A percentile compares a stretch with the other conserved stretches of the same genome.
phyloP scores from a whole-genome alignment of 2,113 vertebrate species.

The Dipodomys spectabilis region DNA sequence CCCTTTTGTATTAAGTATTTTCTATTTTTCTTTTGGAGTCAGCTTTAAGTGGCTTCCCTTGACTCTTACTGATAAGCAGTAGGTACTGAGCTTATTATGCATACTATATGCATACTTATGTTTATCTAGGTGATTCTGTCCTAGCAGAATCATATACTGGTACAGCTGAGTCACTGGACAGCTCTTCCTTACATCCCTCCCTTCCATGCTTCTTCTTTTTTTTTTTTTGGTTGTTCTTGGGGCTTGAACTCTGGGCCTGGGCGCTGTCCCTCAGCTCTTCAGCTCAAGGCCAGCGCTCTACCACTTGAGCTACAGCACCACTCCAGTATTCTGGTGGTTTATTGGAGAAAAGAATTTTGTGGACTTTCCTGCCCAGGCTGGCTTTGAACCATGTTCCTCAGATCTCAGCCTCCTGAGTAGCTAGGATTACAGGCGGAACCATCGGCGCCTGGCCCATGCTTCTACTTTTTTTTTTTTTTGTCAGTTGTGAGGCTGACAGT shows the following conservation, averaged over 20 bases:
- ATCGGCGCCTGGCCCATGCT: too few species aligned
- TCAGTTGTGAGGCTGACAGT: too few species aligned
- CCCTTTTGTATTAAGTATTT: neutral
- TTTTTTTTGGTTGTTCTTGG: neutral
- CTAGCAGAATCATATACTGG: neutral
- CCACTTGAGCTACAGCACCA: too few species aligned
- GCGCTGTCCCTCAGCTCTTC: too few species aligned
- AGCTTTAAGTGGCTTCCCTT: constrained; percentile 37
- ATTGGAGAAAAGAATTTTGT: too few species aligned
- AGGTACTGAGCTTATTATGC: neutral
- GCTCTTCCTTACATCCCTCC: neutral
- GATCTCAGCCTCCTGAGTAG: too few species aligned
- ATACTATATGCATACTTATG: neutral
- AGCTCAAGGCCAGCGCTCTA: too few species aligned
- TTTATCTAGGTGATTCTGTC: neutral
- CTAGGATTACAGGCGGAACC: too few species aligned
- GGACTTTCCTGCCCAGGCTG: too few species aligned
- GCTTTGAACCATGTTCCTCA: too few species aligned
- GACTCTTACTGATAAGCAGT: neutral
- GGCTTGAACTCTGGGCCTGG: neutral
- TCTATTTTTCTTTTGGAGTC: constrained; percentile 23
- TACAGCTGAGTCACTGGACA: neutral
- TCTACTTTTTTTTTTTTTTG: too few species aligned
- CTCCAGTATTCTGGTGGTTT: too few species aligned
- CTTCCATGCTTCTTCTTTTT: neutral